These are phyloP conservation scores for Syrphus vitripennis DNA, from an alignment of 2,888 invertebrate genomes.

Conservation along the genomic window DNA sequence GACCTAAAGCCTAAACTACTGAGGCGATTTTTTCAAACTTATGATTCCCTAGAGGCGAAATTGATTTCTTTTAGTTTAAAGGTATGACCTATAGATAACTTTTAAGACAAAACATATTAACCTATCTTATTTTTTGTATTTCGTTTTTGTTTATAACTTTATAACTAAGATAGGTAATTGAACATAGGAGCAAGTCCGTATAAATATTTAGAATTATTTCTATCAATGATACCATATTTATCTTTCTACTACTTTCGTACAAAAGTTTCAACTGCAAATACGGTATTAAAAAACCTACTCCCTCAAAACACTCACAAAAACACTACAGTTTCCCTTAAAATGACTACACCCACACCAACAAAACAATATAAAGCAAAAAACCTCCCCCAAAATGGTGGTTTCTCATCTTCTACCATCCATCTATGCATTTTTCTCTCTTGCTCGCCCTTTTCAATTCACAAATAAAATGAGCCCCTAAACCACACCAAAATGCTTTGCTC, in stretches of 20 bases:
- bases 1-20: too few species aligned
- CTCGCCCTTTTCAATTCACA: conserved; percentile 15
- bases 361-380: background rate
- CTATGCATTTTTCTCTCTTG: conserved; percentile 11
- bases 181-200: too few species aligned
- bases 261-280: background rate
- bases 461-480: conserved; percentile 28
- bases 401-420: background rate
- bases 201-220: too few species aligned
- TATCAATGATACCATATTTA: too few species aligned
- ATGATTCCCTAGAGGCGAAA: too few species aligned
- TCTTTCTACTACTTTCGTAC: background rate
- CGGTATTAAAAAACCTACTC: background rate
- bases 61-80: too few species aligned
- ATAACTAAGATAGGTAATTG: too few species aligned
- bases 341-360: conserved; percentile 45
- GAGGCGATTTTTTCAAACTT: too few species aligned
- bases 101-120: too few species aligned
- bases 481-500: conserved; percentile 13
- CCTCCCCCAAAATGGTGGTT: conserved; percentile 20
- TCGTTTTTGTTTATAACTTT: too few species aligned
- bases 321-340: conserved; percentile 30
- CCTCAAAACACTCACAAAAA: conserved; percentile 27
- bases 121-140: too few species aligned
- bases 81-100: too few species aligned